Percentiles rank a stretch among this genome's conserved stretches.
Evolutionary conservation across 2,113 vertebrate genomes (phyloP).

Genomic region (Anhinga rufa): DNA sequence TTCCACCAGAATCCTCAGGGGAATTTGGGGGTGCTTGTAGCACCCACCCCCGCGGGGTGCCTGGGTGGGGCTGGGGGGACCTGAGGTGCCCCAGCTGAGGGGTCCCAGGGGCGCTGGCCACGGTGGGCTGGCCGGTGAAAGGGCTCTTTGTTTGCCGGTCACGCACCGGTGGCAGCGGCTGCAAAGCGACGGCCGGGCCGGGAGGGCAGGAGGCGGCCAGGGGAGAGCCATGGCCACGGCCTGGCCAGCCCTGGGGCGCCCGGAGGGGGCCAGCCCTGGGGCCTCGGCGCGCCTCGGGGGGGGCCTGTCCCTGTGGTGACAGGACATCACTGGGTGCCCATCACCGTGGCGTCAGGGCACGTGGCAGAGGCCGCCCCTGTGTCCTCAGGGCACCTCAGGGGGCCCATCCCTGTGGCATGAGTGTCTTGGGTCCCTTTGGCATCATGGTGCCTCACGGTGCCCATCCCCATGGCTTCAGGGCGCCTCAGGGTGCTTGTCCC

Average conservation of each 20-base stretch:
- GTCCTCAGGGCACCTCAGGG: background rate
- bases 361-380: background rate
- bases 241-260: background rate
- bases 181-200: background rate
- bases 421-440: no score
- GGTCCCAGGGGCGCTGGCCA: background rate
- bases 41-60: background rate
- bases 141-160: conserved; percentile 25
- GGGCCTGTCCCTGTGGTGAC: rapidly evolving
- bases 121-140: background rate
- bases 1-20: background rate
- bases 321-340: rapidly evolving
- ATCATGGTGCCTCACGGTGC: no score
- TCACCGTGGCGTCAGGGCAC: background rate
- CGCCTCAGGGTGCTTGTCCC: no score
- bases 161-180: background rate
- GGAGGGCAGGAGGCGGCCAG: background rate
- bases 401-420: background rate
- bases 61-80: background rate
- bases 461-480: background rate
- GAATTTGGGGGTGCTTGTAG: background rate
- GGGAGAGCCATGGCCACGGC: background rate
- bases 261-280: background rate
- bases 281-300: background rate
- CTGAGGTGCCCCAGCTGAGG: rapidly evolving